Conservation (phyloP, 2,113 vertebrate genomes). For the Clarias batrachus region DNA sequence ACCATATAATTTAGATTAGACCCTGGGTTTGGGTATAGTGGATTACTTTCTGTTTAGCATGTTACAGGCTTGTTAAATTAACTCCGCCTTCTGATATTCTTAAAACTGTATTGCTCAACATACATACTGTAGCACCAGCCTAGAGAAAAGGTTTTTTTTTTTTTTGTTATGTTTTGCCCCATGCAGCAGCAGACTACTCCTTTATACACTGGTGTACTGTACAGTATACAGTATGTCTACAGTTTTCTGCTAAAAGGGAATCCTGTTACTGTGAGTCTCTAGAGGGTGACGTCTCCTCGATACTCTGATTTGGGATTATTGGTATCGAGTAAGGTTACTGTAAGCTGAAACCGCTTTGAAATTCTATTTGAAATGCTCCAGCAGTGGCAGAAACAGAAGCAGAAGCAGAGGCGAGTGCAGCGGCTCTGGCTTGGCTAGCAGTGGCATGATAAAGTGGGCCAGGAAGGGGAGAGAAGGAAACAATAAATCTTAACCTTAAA, state of each 20-base stretch:
- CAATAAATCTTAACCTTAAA: constrained; percentile 53
- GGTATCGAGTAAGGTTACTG: constrained; percentile 34
- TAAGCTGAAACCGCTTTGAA: constrained; percentile 40
- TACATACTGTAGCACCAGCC: background rate
- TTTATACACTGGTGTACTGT: background rate
- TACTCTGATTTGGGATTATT: constrained; percentile 29
- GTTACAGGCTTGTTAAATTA: background rate
- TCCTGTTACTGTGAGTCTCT: constrained; percentile 14
- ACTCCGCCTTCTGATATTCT: background rate
- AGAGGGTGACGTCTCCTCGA: constrained; percentile 12
- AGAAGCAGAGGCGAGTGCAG: constrained; percentile 7
- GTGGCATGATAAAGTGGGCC: constrained; percentile 48
- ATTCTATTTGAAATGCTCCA: constrained; percentile 48
- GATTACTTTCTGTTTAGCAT: background rate
- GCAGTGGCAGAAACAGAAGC: constrained; percentile 12
- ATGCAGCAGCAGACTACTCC: background rate
- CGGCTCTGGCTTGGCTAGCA: constrained; percentile 31
- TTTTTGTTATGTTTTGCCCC: background rate
- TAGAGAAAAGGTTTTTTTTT: background rate
- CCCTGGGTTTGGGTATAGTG: background rate
- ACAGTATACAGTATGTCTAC: background rate
- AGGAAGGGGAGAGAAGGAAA: constrained; percentile 40
- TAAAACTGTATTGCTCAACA: background rate
- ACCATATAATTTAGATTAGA: background rate
- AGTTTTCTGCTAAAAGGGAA: constrained; percentile 8